These are phyloP conservation scores for Mallotus villosus DNA, from an alignment of 2,797 vertebrate genomes.

Conservation along the genomic window DNA sequence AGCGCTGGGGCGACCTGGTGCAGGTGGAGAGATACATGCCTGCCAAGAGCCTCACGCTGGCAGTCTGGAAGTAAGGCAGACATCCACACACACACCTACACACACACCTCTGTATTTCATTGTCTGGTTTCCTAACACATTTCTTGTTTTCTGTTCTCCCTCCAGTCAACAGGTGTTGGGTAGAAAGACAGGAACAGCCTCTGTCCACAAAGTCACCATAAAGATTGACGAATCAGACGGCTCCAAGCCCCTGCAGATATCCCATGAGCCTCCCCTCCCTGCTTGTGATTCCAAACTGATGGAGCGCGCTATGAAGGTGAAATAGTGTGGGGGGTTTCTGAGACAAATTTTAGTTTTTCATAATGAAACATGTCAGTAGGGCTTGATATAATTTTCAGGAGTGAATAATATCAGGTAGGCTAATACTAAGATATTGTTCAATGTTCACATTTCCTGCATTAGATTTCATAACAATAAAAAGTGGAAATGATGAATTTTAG, in stretches of 20 bases:
- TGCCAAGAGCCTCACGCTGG: constrained; percentile 92
- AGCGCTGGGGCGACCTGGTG: constrained; percentile 98
- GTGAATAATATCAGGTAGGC: no score
- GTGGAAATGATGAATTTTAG: no score
- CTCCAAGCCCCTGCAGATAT: constrained; percentile 97
- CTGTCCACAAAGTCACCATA: constrained; percentile 96
- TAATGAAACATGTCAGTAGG: no score
- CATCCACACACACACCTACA: not conserved
- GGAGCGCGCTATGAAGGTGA: constrained; percentile 97
- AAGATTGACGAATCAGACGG: constrained; percentile 95
- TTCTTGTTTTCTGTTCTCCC: not conserved
- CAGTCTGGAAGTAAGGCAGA: constrained; percentile 95
- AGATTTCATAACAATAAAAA: no score
- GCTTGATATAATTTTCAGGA: no score
- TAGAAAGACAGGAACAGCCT: constrained; percentile 92
- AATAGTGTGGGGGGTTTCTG: not conserved
- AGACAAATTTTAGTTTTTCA: not conserved
- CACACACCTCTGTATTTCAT: not conserved
- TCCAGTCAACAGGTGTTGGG: constrained; percentile 94
- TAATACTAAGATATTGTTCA: no score
- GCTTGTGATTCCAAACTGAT: constrained; percentile 93
- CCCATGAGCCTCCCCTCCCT: constrained; percentile 95
- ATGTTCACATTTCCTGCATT: no score
- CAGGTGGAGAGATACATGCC: constrained; percentile 94
- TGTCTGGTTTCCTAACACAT: not conserved